Evolutionary conservation across 1,140 invertebrate species (phyloP), one percentile per base, ranked within the genome.

Genomic region (Drosophila takahashii): DNA sequence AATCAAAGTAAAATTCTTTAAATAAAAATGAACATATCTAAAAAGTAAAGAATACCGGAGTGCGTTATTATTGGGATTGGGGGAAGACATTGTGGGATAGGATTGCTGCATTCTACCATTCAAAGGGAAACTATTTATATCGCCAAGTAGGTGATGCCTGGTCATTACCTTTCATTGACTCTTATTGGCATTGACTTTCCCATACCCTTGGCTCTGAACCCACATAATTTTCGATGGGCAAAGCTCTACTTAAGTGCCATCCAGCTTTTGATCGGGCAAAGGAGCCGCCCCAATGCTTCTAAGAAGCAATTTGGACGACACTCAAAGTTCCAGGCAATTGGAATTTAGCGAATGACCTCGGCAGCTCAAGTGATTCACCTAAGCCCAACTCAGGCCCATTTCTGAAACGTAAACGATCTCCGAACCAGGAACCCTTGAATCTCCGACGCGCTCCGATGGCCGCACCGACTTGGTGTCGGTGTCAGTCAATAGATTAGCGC

Each of bases 11-110:
- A 89, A 89, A 89, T 65, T 89, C 85, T 89, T 89, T 62, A 80
- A 89, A 89, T 89, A 89, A 89, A 89, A 89, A 62, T 89, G 85
- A 89, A 89, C 84, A 89, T 89, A 89, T 89, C 84, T 90, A 90
- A 89, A 89, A 89, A 80, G 13, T 71, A 83, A 64, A 26, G 4
- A 7, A 1, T 11, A 16, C 0, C 5, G 10, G 11, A 32, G 15
- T 1, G 4, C 22, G 22, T 48, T 48, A 51, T 67, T 57, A 62
- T 44, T 53, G 44, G 41, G 5, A 34, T 10, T 11, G 54, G 32
- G 1, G 2, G 41, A 11, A 15, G 18, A 4, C 36, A 29, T 47
- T 39, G 13, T 13, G 13, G 22, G 22, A 22, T 22, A 22, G 22
- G 15, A 22, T 44, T 29, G 22, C 27, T 42, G 8, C 15, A 15